Evolutionary conservation across 1,140 invertebrate species (phyloP), one percentile per base, ranked within the genome.

Genomic region (Drosophila nasuta): DNA sequence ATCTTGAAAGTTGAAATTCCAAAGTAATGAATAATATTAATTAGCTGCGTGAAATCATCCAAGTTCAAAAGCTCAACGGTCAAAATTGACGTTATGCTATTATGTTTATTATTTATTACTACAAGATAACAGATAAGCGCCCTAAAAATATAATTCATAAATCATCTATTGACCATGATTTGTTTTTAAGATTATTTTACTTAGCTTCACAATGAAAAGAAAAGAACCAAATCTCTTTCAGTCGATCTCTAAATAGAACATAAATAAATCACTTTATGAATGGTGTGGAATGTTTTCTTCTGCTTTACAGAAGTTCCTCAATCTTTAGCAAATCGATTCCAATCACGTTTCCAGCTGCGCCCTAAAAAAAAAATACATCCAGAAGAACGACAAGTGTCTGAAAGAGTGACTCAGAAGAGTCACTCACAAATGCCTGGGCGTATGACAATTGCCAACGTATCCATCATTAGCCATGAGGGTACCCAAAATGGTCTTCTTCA

Each of bases 401-500:
- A 41, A 41, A 69, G 13, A 25, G 45, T 65, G 63, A 65, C 20
- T 65, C 63, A 65, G 51, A 41, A 57, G 54, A 41, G 3, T 13
- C 15, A 11, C 7, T 35, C 1, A 8, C 52, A 20, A 43, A 67
- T 81, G 76, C 63, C 82, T 78, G 82, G 82, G 82, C 82, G 82
- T 87, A 60, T 15, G 35, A 25, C 52, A 71, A 48, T 43, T 68
- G 52, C 30, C 20, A 43, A 52, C 33, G 15, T 46, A 46, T 66
- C 33, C 51, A 56, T 56, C 60, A 41, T 2, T 52, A 59, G 13
- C 38, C 51, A 65, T 60, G 49, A 45, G 33, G 41, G 30, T 2
- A 46, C 71, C 82, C 46, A 77, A 87, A 73, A 82, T 73, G 82
- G 79, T 70, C 64, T 79, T 86, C 76, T 76, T 70, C 82, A 79